Percentiles rank a stretch among this genome's conserved stretches.
Conservation (phyloP, 2,888 invertebrate genomes). For the Protophormia terraenovae region DNA sequence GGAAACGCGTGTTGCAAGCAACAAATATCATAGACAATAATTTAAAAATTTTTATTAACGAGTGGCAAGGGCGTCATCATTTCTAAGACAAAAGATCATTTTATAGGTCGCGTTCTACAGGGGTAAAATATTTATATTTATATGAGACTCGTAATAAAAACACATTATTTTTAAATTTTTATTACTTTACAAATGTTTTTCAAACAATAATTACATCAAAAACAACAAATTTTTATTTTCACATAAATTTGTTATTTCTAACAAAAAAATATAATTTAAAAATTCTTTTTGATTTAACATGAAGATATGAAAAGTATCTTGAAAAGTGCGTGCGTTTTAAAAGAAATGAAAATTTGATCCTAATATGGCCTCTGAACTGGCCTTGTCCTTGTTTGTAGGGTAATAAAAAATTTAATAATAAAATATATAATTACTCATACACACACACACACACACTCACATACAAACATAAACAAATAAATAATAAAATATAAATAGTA, state of each 20-base stretch:
- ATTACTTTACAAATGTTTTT: conserved; percentile 64
- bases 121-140: conserved; percentile 21
- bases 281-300: conserved; percentile 33
- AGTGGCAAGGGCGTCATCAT: conserved; percentile 48
- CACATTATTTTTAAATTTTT: conserved; percentile 49
- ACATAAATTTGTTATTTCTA: conserved; percentile 42
- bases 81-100: conserved; percentile 15
- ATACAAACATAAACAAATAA: conserved; percentile 8
- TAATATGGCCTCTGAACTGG: conserved; percentile 35
- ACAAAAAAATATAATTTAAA: conserved; percentile 22
- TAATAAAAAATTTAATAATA: conserved; percentile 53
- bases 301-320: conserved; percentile 19
- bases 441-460: background rate
- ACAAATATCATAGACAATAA: background rate
- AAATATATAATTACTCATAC: conserved; percentile 50
- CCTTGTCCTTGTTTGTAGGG: conserved; percentile 52
- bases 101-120: conserved; percentile 7
- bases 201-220: conserved; percentile 56
- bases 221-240: conserved; percentile 52
- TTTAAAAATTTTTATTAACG: conserved; percentile 38
- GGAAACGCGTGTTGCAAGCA: background rate
- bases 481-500: conserved; percentile 73
- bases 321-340: background rate
- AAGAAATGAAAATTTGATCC: conserved; percentile 7
- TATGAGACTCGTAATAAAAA: conserved; percentile 28